These are phyloP conservation scores for Orthosia incerta DNA, from an alignment of 2,888 invertebrate species.

Conservation along the genomic window DNA sequence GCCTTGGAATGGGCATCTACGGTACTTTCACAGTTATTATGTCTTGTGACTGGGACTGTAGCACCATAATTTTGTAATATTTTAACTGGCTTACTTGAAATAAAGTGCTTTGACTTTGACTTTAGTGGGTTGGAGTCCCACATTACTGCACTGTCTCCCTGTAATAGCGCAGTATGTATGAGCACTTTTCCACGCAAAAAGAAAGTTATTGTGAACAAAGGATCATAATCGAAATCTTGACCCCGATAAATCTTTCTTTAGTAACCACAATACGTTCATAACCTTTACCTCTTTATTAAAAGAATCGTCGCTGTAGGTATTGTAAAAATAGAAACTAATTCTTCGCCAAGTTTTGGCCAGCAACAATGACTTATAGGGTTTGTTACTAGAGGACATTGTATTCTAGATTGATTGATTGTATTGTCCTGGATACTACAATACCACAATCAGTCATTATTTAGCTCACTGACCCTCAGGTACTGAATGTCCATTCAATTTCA, in stretches of 20 bases:
- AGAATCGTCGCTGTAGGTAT: conserved; percentile 5
- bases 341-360: background rate
- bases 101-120: too few species aligned
- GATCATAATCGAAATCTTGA: background rate
- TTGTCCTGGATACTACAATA: conserved; percentile 19
- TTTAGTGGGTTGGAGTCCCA: too few species aligned
- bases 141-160: too few species aligned
- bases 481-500: conserved; percentile 4
- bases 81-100: too few species aligned
- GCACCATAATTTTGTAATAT: too few species aligned
- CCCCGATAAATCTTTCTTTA: background rate
- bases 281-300: background rate
- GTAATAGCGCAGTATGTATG: too few species aligned
- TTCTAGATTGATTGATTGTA: conserved; percentile 24
- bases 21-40: too few species aligned
- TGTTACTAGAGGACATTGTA: background rate
- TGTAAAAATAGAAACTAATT: conserved; percentile 13
- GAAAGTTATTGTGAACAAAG: too few species aligned
- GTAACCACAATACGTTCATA: background rate
- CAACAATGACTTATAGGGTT: conserved; percentile 9
- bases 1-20: too few species aligned
- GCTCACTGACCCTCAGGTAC: background rate
- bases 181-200: too few species aligned
- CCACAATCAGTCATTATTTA: conserved; percentile 4
- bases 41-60: too few species aligned